phyloP scores from a whole-genome alignment of 2,797 vertebrate genomes.

The Trichosurus vulpecula region DNA sequence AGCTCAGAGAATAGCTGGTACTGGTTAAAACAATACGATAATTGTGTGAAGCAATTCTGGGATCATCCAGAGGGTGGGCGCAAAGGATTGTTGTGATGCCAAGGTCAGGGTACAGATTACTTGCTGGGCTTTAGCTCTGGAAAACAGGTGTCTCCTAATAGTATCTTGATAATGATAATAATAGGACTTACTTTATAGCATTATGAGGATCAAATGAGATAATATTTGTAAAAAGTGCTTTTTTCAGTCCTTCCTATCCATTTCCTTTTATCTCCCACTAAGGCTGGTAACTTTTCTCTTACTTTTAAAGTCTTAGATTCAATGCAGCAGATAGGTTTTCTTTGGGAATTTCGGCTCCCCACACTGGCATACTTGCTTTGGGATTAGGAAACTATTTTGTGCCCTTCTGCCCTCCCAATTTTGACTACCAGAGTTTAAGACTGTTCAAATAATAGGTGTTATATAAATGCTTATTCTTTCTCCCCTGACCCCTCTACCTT shows the following conservation, averaged over 20 bases:
- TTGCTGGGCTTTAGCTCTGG: not conserved
- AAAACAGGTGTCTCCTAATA: no score
- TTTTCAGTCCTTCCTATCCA: not conserved
- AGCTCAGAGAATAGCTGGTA: not conserved
- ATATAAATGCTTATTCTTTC: not conserved
- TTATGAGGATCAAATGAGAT: not conserved
- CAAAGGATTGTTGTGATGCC: not conserved
- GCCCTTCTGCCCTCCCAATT: no score
- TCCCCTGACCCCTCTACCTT: not conserved
- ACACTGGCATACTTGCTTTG: not conserved
- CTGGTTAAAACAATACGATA: not conserved
- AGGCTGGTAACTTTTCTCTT: not conserved
- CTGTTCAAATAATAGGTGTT: not conserved
- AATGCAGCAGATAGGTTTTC: not conserved
- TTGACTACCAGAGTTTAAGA: not conserved
- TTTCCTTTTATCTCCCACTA: not conserved
- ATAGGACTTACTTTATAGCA: not conserved
- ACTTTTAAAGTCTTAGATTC: not conserved
- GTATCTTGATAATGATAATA: not conserved
- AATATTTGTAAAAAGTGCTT: not conserved
- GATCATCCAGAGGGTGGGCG: not conserved
- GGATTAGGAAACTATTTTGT: no score
- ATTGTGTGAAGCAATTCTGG: not conserved
- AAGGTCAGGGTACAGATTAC: not conserved
- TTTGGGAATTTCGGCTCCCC: not conserved